phyloP scores from a whole-genome alignment of 2,797 vertebrate species.

The Nyctalus aviator region DNA sequence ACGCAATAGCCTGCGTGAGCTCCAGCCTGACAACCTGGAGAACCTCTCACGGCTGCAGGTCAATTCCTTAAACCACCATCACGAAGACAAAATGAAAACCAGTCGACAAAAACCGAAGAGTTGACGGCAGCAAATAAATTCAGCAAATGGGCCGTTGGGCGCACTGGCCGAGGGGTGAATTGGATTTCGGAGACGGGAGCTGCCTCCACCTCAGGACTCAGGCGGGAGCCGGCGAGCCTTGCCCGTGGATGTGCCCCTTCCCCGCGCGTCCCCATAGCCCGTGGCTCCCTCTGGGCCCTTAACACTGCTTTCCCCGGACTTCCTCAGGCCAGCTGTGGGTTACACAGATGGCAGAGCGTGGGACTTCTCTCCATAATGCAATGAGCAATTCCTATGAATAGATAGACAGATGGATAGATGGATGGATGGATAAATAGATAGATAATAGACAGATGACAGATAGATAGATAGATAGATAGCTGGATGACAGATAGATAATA shows the following conservation, averaged over 20 bases:
- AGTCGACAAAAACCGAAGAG: not conserved
- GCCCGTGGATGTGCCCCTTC: accelerated
- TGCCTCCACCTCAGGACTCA: not conserved
- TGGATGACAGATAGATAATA: not conserved
- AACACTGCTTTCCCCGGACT: not conserved
- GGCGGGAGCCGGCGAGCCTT: not conserved
- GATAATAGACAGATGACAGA: not conserved
- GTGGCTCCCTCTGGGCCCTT: not conserved
- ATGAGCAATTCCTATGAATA: not conserved
- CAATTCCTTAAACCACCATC: conserved; percentile 33
- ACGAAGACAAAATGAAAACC: conserved; percentile 62
- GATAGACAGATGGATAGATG: not conserved
- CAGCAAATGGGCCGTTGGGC: not conserved
- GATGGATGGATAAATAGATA: not conserved
- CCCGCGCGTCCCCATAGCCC: not conserved
- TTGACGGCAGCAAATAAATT: conserved; percentile 13
- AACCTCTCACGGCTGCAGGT: conserved; percentile 16
- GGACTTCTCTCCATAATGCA: not conserved
- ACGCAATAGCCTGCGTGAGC: not conserved
- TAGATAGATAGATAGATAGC: not conserved
- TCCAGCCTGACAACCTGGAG: not conserved
- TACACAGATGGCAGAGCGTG: not conserved
- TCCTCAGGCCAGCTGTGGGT: not conserved
- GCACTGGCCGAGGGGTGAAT: not conserved
- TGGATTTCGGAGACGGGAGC: not conserved